Base-by-base conservation (phyloP, 2,113 vertebrate genomes). In the Nematolebias whitei region DNA sequence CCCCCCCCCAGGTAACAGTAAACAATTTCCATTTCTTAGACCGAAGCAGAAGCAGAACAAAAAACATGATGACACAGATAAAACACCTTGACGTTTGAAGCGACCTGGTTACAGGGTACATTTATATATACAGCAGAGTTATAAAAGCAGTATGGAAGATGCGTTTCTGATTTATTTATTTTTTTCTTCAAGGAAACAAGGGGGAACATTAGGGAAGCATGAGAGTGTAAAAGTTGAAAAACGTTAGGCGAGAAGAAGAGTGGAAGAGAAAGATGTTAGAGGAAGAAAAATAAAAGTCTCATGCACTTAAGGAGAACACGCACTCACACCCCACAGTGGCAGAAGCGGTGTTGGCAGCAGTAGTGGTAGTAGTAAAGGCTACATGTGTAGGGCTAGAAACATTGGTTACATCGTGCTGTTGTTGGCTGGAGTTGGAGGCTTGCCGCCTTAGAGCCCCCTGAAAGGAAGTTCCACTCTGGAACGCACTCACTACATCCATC, bases 321-420 rank as follows among this genome's bases (percentile, higher is more conserved):
- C 96, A 99, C 98, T 99, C 98, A 99, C 98, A 99, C 97, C 98
- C 98, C 95, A 98, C 96, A 98, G 97, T 96, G 96, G 96, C 95
- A 98, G 97, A 97, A 98, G 96, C 95, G 86, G 87, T 78, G 92
- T 85, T 93, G 93, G 87, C 85, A 94, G 96, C 94, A 96, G 96
- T 93, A 87, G 91, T 90, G 95, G 97, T 94, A 95, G 97, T 95
- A 95, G 98, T 95, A 96, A 98, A 98, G 94, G 96, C 97, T 99
- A 99, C 97, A 99, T 99, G 98, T 97, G 98, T 96, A 98, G 98
- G 98, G 97, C 97, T 99, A 99, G 98, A 99, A 99, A 99, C 96
- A 98, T 99, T 97, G 97, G 98, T 99, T 99, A 99, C 98, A 99
- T 99, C 97, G 94, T 98, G 98, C 93, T 99, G 98, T 93, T 98